phyloP scores from a whole-genome alignment of 53 echinoderm and acorn worm species.

The Arbacia lixula region DNA sequence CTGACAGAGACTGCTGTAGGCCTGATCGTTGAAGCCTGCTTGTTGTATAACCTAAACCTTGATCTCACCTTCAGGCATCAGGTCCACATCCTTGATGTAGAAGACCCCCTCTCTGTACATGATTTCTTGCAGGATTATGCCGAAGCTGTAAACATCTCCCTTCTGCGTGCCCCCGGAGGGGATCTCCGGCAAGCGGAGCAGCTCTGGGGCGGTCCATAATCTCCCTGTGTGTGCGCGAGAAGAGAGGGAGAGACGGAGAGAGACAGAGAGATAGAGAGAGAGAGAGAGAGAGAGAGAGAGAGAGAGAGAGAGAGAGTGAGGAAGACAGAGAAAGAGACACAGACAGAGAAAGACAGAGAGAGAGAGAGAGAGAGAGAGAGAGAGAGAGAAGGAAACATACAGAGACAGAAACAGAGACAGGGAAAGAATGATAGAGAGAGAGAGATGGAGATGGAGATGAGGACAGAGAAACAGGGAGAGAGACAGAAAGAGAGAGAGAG shows the following conservation, averaged over 20 bases:
- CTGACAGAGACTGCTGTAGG: too few species aligned
- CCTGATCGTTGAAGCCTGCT: too few species aligned
- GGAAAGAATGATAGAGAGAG: neutral
- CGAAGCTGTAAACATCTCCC: constrained; percentile 94
- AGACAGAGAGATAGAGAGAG: neutral
- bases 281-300: constrained; percentile 3
- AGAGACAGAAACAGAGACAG: neutral
- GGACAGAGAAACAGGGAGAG: neutral
- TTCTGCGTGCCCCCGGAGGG: constrained; percentile 91
- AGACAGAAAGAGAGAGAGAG: neutral
- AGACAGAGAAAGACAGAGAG: neutral
- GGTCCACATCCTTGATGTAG: constrained; percentile 85
- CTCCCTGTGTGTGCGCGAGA: constrained; percentile 61
- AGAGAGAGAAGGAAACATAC: neutral
- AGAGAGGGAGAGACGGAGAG: neutral
- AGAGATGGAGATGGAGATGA: neutral
- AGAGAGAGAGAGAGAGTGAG: neutral
- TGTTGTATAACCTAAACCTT: neutral
- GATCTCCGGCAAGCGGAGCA: constrained; percentile 84
- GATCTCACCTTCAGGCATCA: constrained; percentile 84
- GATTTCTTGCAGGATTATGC: constrained; percentile 91
- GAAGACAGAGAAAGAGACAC: neutral
- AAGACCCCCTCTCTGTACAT: constrained; percentile 94
- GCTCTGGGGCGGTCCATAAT: constrained; percentile 96
- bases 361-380: neutral